Conservation (phyloP, 2,113 vertebrate genomes). For the Miniopterus natalensis region DNA sequence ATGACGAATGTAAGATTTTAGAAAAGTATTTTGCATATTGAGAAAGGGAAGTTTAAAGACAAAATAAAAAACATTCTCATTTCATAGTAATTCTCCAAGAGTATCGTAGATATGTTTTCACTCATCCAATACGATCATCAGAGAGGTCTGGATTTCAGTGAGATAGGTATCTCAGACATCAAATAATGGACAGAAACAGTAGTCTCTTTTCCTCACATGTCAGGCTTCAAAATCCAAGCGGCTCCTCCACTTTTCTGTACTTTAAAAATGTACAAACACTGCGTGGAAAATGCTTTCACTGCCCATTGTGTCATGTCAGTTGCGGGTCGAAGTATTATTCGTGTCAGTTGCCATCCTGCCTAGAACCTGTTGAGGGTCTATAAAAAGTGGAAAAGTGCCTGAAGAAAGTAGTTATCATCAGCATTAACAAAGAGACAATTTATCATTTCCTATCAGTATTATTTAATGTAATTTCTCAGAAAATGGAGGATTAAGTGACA, state of each 20-base stretch:
- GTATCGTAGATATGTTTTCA: background rate
- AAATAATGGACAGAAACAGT: background rate
- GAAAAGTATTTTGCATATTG: slow-evolving; percentile 7
- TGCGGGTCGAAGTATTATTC: background rate
- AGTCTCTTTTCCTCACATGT: background rate
- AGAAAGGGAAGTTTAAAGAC: slow-evolving; percentile 34
- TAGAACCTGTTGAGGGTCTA: slow-evolving; percentile 21
- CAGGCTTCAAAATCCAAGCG: background rate
- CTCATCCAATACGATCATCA: background rate
- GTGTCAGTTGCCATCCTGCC: background rate
- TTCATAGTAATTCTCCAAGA: background rate
- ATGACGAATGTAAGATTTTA: background rate
- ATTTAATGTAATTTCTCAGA: background rate
- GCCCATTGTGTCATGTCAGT: background rate
- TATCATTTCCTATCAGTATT: slow-evolving; percentile 66
- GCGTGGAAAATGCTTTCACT: background rate
- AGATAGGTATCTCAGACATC: background rate
- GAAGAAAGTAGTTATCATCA: background rate
- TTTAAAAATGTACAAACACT: background rate
- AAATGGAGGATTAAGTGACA: slow-evolving; percentile 1
- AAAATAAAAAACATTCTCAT: slow-evolving; percentile 2
- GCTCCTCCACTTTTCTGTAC: background rate
- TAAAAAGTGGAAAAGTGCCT: slow-evolving; percentile 17
- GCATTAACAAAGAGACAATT: background rate
- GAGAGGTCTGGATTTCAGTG: background rate